Evolutionary conservation across 2,888 invertebrate species (phyloP).

Genomic region (Bursaphelenchus okinawaensis): DNA sequence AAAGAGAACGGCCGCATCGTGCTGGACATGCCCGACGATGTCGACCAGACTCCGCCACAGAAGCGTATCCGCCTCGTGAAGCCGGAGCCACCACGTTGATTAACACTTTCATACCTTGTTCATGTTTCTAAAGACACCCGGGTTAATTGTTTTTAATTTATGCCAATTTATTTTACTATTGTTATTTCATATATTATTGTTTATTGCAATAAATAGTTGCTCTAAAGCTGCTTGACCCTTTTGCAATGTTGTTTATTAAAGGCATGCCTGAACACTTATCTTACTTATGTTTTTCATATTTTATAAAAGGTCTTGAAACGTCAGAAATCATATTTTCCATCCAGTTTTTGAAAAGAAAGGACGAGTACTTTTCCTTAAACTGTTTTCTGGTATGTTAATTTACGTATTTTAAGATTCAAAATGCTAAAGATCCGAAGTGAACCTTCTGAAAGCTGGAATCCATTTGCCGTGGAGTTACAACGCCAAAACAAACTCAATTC

Average conservation of each 20-base stretch:
- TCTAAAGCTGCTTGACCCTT: background rate
- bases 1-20: background rate
- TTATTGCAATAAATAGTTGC: background rate
- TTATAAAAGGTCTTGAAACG: too few relatives aligned
- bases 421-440: background rate
- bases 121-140: too few relatives aligned
- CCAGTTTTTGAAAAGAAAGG: too few relatives aligned
- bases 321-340: too few relatives aligned
- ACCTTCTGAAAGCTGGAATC: background rate
- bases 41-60: background rate
- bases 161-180: background rate
- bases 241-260: too few relatives aligned
- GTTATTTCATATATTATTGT: background rate
- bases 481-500: background rate
- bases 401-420: too few relatives aligned
- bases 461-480: background rate
- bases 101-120: background rate
- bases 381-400: too few relatives aligned
- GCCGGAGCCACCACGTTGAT: background rate
- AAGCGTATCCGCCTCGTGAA: background rate
- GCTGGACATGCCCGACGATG: background rate
- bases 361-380: background rate
- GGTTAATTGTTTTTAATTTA: conserved; percentile 6
- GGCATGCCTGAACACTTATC: too few relatives aligned
- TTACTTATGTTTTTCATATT: too few relatives aligned